A percentile compares a stretch with the other conserved stretches of the same genome.
Evolutionary conservation across 2,113 vertebrate species (phyloP).

Genomic region (Hymenochirus boettgeri): DNA sequence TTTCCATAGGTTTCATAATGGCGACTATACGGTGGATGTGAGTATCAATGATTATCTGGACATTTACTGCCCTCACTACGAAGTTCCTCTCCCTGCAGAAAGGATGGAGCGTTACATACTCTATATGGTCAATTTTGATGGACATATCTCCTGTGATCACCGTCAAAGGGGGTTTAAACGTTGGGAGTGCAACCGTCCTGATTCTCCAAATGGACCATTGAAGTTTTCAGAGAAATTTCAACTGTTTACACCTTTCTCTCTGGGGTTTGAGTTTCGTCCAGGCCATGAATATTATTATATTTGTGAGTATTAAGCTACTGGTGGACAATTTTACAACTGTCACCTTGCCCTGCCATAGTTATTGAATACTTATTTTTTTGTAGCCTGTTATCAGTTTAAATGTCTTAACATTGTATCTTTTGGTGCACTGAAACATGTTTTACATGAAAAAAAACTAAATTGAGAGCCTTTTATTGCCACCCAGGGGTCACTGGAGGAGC

Average conservation of each 20-base stretch:
- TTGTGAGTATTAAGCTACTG: slow-evolving; percentile 70
- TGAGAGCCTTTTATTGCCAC: neutral
- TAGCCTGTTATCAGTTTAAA: neutral
- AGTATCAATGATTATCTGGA: slow-evolving; percentile 96
- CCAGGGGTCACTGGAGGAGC: slow-evolving; percentile 1
- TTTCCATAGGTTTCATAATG: slow-evolving; percentile 72
- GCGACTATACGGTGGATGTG: slow-evolving; percentile 90
- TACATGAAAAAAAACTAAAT: neutral
- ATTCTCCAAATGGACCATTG: slow-evolving; percentile 79
- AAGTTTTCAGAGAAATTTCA: slow-evolving; percentile 97
- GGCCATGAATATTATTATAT: slow-evolving; percentile 94
- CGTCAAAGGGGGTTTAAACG: slow-evolving; percentile 87
- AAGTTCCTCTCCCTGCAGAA: slow-evolving; percentile 64
- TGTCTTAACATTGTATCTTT: neutral
- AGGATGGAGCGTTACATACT: slow-evolving; percentile 84
- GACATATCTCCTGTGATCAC: slow-evolving; percentile 83
- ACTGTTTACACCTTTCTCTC: slow-evolving; percentile 93
- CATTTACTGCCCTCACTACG: slow-evolving; percentile 94
- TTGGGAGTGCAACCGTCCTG: slow-evolving; percentile 92
- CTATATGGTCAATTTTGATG: slow-evolving; percentile 92
- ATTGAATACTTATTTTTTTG: neutral
- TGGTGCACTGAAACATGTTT: neutral
- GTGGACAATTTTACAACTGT: neutral
- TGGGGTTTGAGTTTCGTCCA: slow-evolving; percentile 92
- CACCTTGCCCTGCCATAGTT: neutral